A percentile compares a stretch with the other conserved stretches of the same genome.
These are phyloP conservation scores for Liopterus haemorrhoidalis DNA, from an alignment of 2,888 invertebrate species.

Conservation along the genomic window DNA sequence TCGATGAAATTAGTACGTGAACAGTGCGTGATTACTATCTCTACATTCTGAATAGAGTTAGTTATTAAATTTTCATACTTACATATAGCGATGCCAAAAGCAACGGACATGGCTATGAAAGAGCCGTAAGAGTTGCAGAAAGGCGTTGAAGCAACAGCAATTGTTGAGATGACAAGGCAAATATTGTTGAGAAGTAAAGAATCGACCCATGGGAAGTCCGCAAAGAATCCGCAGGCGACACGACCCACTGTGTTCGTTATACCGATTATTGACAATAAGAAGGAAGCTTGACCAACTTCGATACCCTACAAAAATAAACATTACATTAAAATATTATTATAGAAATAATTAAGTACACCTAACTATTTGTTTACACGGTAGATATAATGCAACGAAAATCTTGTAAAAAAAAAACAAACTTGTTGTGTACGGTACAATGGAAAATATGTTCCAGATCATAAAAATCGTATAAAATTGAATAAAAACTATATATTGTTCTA, in stretches of 20 bases:
- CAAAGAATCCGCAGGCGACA: conserved; percentile 82
- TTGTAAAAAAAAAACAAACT: neutral
- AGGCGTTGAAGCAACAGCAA: conserved; percentile 77
- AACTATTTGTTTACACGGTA: conserved; percentile 9
- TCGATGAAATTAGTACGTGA: no score
- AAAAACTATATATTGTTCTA: no score
- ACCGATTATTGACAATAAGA: conserved; percentile 75
- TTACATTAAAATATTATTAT: no score
- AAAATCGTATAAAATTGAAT: neutral
- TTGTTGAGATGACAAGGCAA: conserved; percentile 83
- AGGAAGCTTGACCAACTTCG: conserved; percentile 64
- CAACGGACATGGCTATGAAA: conserved; percentile 74
- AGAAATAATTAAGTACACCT: neutral
- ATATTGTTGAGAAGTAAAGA: conserved; percentile 89
- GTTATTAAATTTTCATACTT: conserved; percentile 50
- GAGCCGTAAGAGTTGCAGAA: conserved; percentile 71
- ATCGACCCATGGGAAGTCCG: conserved; percentile 87
- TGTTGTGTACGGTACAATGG: neutral
- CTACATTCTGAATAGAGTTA: no score
- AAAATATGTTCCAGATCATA: neutral
- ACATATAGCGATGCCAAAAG: conserved; percentile 90
- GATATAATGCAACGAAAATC: no score
- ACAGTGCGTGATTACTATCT: no score
- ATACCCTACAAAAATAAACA: conserved; percentile 56
- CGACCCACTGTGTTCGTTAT: conserved; percentile 93